A percentile compares a stretch with the other conserved stretches of the same genome.
phyloP scores from a whole-genome alignment of 2,888 invertebrate species.

The Pseudeuparius sepicola region DNA sequence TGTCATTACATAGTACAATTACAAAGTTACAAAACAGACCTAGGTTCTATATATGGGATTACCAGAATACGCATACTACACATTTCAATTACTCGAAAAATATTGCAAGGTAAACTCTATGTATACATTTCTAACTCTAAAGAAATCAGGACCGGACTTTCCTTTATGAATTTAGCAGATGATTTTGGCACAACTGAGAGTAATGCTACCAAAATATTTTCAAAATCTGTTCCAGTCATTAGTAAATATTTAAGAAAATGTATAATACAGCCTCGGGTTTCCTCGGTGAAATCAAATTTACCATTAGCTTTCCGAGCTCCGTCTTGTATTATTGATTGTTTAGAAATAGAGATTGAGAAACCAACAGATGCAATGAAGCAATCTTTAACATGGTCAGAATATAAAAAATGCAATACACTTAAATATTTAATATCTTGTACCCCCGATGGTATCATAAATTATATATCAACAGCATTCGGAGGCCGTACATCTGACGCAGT shows the following conservation, averaged over 20 bases:
- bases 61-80: slow-evolving; percentile 14
- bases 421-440: too few species aligned
- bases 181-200: slow-evolving; percentile 16
- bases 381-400: slow-evolving; percentile 27
- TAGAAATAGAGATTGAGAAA: slow-evolving; percentile 27
- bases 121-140: too few species aligned
- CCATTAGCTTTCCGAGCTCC: slow-evolving; percentile 13
- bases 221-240: slow-evolving; percentile 11
- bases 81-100: slow-evolving; percentile 15
- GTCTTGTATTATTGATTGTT: slow-evolving; percentile 23
- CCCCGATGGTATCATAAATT: slow-evolving; percentile 23
- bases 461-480: slow-evolving; percentile 23
- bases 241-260: too few species aligned
- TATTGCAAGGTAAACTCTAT: too few species aligned
- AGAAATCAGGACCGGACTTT: slow-evolving; percentile 15
- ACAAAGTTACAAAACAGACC: slow-evolving; percentile 9
- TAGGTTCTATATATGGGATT: slow-evolving; percentile 14
- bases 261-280: not conserved
- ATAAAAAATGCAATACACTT: slow-evolving; percentile 28
- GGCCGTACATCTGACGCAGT: slow-evolving; percentile 21
- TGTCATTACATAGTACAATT: slow-evolving; percentile 8
- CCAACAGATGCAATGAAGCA: slow-evolving; percentile 25
- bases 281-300: too few species aligned
- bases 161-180: slow-evolving; percentile 13
- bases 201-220: slow-evolving; percentile 14